Evolutionary conservation across 2,113 vertebrate species (phyloP).

Genomic region (Antechinus stuartii): DNA sequence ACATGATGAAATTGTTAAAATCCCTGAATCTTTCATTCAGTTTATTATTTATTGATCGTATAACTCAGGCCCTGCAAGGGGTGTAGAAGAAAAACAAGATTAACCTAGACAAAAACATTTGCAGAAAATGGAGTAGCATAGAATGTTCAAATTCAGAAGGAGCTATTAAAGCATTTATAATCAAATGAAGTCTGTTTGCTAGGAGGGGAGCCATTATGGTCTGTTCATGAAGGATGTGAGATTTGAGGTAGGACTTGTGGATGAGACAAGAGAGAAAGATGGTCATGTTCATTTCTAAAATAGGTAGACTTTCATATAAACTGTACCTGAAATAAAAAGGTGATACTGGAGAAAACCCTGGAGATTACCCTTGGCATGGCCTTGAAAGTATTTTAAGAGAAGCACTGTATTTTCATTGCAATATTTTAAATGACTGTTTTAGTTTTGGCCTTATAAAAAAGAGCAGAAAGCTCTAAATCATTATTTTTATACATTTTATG

Average conservation of each 20-base stretch:
- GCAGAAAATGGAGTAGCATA: not conserved
- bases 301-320: not conserved
- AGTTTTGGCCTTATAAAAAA: slow-evolving; percentile 28
- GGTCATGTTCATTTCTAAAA: not conserved
- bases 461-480: slow-evolving; percentile 27
- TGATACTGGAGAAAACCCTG: not conserved
- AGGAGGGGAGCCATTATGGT: not conserved
- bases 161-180: not conserved
- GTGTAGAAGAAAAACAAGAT: not conserved
- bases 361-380: not conserved
- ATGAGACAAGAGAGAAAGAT: not conserved
- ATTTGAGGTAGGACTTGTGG: not conserved
- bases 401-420: not conserved
- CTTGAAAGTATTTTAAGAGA: slow-evolving; percentile 14
- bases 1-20: not conserved
- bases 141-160: not conserved
- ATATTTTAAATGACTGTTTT: slow-evolving; percentile 56
- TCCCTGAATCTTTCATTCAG: not conserved
- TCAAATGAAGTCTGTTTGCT: not conserved
- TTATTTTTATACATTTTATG: slow-evolving; percentile 55
- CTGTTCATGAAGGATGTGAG: not conserved
- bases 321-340: not conserved
- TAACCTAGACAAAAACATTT: not conserved
- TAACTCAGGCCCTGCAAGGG: not conserved
- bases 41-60: not conserved